Percentiles rank a stretch among this genome's conserved stretches.
Conservation (phyloP, 2,113 vertebrate species). For the Monopterus albus region DNA sequence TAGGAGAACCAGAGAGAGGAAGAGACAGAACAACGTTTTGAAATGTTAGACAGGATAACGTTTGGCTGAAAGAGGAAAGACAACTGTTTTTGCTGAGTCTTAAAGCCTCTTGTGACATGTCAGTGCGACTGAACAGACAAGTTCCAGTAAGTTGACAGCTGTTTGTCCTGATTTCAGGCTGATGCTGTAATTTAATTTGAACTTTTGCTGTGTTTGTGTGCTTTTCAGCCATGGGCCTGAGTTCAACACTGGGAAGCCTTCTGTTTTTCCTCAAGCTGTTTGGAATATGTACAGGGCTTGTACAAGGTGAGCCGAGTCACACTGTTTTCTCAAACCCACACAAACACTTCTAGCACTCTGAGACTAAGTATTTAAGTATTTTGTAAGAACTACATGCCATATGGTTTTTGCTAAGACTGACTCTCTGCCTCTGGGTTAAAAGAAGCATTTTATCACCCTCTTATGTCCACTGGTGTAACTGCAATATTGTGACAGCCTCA, state of each 20-base stretch:
- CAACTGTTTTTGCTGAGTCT: background rate
- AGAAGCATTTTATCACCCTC: background rate
- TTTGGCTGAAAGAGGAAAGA: background rate
- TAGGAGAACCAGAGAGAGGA: background rate
- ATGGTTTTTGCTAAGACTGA: background rate
- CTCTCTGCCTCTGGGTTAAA: too few species aligned
- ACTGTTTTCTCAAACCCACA: background rate
- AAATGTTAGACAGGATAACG: background rate
- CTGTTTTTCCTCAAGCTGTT: conserved; percentile 39
- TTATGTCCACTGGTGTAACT: background rate
- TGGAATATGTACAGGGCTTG: conserved; percentile 19
- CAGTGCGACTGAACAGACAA: background rate
- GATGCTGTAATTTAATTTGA: background rate
- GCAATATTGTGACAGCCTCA: too few species aligned
- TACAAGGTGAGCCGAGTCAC: conserved; percentile 35
- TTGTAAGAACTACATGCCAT: too few species aligned
- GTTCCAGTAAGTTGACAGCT: background rate
- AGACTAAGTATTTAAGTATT: too few species aligned
- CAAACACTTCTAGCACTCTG: background rate
- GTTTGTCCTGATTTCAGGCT: background rate
- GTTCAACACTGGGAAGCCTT: background rate
- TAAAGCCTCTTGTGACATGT: background rate
- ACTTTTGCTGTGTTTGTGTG: background rate
- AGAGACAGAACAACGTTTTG: background rate
- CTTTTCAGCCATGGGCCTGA: conserved; percentile 63